These are phyloP conservation scores for Takifugu ocellatus DNA, from an alignment of 2,797 vertebrate species.

Conservation along the genomic window DNA sequence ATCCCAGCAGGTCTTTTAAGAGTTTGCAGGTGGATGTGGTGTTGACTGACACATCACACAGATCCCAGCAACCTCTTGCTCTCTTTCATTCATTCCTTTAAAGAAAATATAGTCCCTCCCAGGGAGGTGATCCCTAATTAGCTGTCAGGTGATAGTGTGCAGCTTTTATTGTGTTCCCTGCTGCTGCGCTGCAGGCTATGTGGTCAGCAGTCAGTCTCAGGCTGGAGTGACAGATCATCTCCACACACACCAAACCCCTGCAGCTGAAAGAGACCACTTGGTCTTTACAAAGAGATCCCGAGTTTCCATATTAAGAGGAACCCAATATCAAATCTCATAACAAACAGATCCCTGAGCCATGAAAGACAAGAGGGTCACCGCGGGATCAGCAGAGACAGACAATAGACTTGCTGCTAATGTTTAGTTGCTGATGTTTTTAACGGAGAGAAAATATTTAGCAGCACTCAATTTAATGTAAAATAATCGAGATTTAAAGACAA, in stretches of 20 bases:
- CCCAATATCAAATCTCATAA: slow-evolving; percentile 66
- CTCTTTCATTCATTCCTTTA: slow-evolving; percentile 63
- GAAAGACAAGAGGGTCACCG: slow-evolving; percentile 49
- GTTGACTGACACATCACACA: slow-evolving; percentile 73
- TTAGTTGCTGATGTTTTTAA: slow-evolving; percentile 46
- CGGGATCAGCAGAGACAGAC: slow-evolving; percentile 33
- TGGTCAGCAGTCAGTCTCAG: slow-evolving; percentile 69
- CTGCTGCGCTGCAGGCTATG: slow-evolving; percentile 66
- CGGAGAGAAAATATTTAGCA: slow-evolving; percentile 37
- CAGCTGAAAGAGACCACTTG: slow-evolving; percentile 74
- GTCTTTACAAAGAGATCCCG: slow-evolving; percentile 69
- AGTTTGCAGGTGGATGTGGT: slow-evolving; percentile 62
- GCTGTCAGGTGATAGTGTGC: slow-evolving; percentile 76
- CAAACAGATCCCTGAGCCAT: slow-evolving; percentile 54
- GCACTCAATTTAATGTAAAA: slow-evolving; percentile 42
- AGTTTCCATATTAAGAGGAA: slow-evolving; percentile 60
- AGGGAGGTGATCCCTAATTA: slow-evolving; percentile 77
- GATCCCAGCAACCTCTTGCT: slow-evolving; percentile 69
- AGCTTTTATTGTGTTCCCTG: slow-evolving; percentile 62
- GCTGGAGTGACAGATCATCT: slow-evolving; percentile 73
- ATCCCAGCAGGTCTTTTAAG: slow-evolving; percentile 16
- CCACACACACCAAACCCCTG: slow-evolving; percentile 56
- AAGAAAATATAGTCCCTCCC: slow-evolving; percentile 75
- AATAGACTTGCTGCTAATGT: slow-evolving; percentile 43
- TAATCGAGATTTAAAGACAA: slow-evolving; percentile 51